Evolutionary conservation across 2,113 vertebrate genomes (phyloP).

Genomic region (Capra hircus): DNA sequence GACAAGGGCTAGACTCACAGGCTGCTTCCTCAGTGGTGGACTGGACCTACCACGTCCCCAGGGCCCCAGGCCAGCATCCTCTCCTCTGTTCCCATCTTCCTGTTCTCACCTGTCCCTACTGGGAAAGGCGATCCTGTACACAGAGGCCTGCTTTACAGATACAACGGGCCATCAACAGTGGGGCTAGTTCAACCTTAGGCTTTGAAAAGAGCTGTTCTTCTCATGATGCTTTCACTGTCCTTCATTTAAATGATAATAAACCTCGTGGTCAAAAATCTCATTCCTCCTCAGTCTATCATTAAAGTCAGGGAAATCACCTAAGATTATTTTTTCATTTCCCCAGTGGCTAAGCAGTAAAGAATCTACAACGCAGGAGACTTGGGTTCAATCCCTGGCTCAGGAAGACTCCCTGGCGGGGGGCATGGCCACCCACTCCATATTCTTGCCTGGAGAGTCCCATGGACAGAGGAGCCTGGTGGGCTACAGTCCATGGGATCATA

Average conservation of each 20-base stretch:
- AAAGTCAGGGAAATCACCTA: neutral
- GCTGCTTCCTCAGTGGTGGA: neutral
- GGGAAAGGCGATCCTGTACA: accelerated
- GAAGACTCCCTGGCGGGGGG: neutral
- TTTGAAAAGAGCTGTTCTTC: neutral
- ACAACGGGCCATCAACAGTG: accelerated
- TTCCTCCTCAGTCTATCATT: neutral
- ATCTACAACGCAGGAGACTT: neutral
- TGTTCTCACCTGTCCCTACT: neutral
- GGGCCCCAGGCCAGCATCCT: accelerated
- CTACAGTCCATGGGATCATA: neutral
- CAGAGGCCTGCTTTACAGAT: neutral
- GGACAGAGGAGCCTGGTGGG: neutral
- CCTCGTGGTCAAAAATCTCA: neutral
- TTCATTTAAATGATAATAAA: neutral
- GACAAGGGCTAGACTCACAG: neutral
- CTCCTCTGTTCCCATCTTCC: neutral
- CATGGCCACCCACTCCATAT: neutral
- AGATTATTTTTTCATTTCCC: neutral
- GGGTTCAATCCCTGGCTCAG: neutral
- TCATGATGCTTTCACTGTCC: neutral
- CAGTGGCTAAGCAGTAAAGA: neutral
- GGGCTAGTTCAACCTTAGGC: neutral
- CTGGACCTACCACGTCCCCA: accelerated
- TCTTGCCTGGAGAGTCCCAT: neutral